A percentile compares a stretch with the other conserved stretches of the same genome.
Evolutionary conservation across 1,140 invertebrate species (phyloP).

Genomic region (Trialeurodes vaporariorum): DNA sequence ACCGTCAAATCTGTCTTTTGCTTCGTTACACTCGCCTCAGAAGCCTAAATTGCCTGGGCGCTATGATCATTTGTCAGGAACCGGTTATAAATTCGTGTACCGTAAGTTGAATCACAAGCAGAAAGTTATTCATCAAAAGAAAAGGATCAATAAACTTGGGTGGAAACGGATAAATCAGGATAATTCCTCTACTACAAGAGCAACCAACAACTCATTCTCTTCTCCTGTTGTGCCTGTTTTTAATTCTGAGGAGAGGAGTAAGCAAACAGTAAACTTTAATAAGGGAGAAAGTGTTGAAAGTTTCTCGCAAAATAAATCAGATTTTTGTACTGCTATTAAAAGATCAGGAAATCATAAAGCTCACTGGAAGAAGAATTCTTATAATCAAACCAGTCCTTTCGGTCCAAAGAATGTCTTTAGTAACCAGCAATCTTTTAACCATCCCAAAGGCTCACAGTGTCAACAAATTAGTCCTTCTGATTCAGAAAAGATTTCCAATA

Average conservation of each 20-base stretch:
- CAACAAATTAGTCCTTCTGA: background rate
- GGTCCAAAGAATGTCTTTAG: background rate
- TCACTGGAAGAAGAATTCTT: no score
- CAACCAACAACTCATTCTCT: background rate
- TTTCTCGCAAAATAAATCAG: no score
- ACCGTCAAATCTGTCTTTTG: background rate
- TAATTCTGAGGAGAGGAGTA: background rate
- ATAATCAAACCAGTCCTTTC: background rate
- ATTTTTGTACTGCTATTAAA: no score
- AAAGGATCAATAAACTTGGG: no score
- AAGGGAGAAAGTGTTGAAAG: no score
- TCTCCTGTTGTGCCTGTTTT: background rate
- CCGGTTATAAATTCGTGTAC: background rate
- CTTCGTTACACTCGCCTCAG: background rate
- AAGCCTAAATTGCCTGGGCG: background rate
- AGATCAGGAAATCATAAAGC: no score
- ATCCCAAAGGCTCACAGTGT: background rate
- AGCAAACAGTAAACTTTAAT: background rate
- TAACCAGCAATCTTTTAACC: background rate
- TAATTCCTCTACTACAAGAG: background rate
- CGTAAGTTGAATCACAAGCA: background rate
- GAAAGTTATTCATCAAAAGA: background rate
- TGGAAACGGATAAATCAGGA: no score
- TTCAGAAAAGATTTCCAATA: background rate
- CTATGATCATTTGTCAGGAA: background rate